Conservation (phyloP, 2,888 invertebrate genomes). For the Pachydiplax longipennis region DNA sequence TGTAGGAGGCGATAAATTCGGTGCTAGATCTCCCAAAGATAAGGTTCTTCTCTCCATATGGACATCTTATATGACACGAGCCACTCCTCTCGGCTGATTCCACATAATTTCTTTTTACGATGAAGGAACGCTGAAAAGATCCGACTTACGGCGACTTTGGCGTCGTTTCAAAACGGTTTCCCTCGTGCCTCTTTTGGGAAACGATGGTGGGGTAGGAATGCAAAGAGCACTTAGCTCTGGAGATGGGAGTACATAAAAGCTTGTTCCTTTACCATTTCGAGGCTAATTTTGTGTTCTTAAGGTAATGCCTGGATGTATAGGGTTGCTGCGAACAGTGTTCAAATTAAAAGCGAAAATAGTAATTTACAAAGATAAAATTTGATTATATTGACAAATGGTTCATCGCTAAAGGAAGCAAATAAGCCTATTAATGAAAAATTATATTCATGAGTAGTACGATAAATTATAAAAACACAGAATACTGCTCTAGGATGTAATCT, state of each 20-base stretch:
- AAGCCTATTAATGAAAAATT: too few species aligned
- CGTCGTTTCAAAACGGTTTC: background rate
- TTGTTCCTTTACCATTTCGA: background rate
- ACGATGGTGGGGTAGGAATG: background rate
- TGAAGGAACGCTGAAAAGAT: background rate
- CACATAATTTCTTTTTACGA: slow-evolving; percentile 3
- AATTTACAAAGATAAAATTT: too few species aligned
- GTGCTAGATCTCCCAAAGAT: background rate
- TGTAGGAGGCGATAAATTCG: background rate
- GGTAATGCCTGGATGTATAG: background rate
- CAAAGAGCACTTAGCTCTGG: background rate
- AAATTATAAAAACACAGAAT: too few species aligned
- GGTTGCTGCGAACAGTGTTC: background rate
- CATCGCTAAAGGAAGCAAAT: too few species aligned
- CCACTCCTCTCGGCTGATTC: slow-evolving; percentile 29
- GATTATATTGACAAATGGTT: too few species aligned
- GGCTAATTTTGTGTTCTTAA: background rate
- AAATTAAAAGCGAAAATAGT: too few species aligned
- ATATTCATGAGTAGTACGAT: too few species aligned
- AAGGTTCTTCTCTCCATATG: background rate
- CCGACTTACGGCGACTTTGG: background rate
- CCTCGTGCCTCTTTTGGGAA: background rate
- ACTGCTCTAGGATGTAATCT: too few species aligned
- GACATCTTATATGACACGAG: slow-evolving; percentile 7
- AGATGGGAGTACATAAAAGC: background rate